Conservation (phyloP, 1,140 invertebrate genomes). For the Leptestheria dahalacensis region DNA sequence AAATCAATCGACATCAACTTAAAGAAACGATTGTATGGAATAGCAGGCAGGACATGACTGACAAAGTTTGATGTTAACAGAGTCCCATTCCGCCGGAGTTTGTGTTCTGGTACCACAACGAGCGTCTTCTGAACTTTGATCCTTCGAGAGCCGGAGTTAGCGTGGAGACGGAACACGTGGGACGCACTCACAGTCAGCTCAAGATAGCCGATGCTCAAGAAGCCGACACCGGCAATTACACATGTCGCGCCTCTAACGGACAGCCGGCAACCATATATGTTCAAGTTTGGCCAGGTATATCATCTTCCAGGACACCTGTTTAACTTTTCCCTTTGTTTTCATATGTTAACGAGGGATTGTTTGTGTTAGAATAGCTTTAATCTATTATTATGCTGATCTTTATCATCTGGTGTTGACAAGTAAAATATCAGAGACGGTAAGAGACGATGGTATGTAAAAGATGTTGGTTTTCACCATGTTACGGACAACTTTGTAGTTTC, state of each 20-base stretch:
- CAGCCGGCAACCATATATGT: slow-evolving; percentile 32
- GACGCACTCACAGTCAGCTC: slow-evolving; percentile 57
- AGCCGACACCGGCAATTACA: slow-evolving; percentile 27
- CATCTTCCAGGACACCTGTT: slow-evolving; percentile 1
- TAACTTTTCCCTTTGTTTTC: too few species aligned
- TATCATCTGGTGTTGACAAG: too few species aligned
- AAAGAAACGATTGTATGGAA: too few species aligned
- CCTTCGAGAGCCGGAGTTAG: slow-evolving; percentile 63
- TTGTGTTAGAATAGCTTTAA: too few species aligned
- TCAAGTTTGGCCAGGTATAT: slow-evolving; percentile 27
- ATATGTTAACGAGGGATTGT: too few species aligned
- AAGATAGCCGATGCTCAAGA: slow-evolving; percentile 31
- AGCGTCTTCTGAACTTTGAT: slow-evolving; percentile 84
- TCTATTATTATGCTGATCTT: too few species aligned
- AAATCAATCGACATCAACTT: too few species aligned
- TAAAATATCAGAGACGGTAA: too few species aligned
- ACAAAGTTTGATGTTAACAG: slow-evolving; percentile 35
- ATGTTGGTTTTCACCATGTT: too few species aligned
- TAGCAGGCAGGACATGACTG: too few species aligned
- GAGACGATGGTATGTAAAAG: too few species aligned
- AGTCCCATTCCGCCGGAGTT: slow-evolving; percentile 75
- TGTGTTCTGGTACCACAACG: slow-evolving; percentile 84
- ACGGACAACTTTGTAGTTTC: too few species aligned
- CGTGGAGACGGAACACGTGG: slow-evolving; percentile 68
- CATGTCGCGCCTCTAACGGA: slow-evolving; percentile 32